Conservation (phyloP, 2,888 invertebrate genomes). For the Noctua pronuba region DNA sequence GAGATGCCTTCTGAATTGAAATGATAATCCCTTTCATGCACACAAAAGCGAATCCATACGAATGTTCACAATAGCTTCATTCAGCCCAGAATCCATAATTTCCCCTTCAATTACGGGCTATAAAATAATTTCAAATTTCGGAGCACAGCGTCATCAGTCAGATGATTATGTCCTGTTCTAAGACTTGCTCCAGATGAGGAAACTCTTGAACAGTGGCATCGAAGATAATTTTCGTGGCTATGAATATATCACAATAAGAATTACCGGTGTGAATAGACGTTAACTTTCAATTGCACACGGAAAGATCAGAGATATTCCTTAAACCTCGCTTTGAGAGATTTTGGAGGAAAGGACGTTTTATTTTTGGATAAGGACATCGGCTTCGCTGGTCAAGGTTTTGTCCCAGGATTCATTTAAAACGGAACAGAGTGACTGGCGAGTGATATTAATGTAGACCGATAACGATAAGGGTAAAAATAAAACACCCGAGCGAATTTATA, state of each 20-base stretch:
- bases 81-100: neutral
- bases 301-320: constrained; percentile 31
- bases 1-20: constrained; percentile 23
- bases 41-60: constrained; percentile 32
- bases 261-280: constrained; percentile 16
- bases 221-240: constrained; percentile 27
- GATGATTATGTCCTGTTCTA: constrained; percentile 9
- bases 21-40: constrained; percentile 14
- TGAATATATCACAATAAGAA: constrained; percentile 41
- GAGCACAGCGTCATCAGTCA: neutral
- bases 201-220: constrained; percentile 10
- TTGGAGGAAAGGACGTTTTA: constrained; percentile 29
- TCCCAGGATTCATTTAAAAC: constrained; percentile 3
- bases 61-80: constrained; percentile 21
- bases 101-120: constrained; percentile 9
- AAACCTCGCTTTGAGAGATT: constrained; percentile 15
- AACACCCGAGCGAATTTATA: neutral
- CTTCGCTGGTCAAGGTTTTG: constrained; percentile 26
- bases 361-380: constrained; percentile 31
- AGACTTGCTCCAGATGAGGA: constrained; percentile 11
- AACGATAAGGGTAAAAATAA: neutral
- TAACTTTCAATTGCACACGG: constrained; percentile 36
- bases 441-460: neutral
- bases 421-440: neutral
- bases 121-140: neutral